These are phyloP conservation scores for Cacatua alba DNA, from an alignment of 2,113 vertebrate species.

Conservation along the genomic window DNA sequence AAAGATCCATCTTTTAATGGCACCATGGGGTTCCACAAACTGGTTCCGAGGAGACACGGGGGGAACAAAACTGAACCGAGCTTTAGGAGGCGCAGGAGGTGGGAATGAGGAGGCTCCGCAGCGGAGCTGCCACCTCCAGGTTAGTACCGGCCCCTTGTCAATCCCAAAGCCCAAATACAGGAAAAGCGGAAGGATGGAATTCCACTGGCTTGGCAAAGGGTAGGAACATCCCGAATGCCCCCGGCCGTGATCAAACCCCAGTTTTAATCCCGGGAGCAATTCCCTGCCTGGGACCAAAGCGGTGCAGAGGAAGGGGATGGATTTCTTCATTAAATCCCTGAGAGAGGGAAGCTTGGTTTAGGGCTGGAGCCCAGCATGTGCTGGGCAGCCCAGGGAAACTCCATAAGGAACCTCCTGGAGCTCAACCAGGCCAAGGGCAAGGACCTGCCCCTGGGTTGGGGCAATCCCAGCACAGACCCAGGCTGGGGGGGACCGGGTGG, in stretches of 20 bases:
- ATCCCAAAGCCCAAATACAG: background rate
- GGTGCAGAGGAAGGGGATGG: background rate
- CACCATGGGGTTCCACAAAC: background rate
- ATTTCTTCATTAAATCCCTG: background rate
- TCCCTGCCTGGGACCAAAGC: background rate
- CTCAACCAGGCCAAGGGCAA: background rate
- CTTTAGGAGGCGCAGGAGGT: background rate
- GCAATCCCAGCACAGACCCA: background rate
- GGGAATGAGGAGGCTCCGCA: background rate
- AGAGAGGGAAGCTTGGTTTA: background rate
- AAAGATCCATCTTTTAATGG: background rate
- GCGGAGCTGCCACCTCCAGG: background rate
- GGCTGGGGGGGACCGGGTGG: background rate
- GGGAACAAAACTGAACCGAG: background rate
- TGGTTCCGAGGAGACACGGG: background rate
- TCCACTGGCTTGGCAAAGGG: background rate
- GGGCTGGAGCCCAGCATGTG: background rate
- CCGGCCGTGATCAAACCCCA: background rate
- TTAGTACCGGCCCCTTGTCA: background rate
- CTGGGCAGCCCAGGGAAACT: background rate
- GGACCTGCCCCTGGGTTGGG: background rate
- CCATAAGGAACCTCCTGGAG: background rate
- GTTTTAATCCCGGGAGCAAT: background rate
- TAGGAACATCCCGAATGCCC: background rate
- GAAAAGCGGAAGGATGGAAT: background rate